Conservation (phyloP, 2,797 vertebrate genomes). For the Parauchenoglanis punctatus region DNA sequence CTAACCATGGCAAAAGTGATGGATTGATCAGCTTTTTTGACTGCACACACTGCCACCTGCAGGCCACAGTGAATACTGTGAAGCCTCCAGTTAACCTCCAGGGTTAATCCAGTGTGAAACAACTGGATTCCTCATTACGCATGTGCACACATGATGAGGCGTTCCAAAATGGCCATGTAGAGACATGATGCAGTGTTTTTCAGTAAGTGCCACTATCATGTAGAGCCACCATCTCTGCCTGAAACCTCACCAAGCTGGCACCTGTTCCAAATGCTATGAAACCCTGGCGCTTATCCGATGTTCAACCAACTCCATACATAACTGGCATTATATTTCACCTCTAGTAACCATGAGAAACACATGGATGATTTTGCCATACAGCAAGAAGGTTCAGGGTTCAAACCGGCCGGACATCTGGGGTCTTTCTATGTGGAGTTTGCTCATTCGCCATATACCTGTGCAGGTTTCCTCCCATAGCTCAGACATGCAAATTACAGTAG, state of each 20-base stretch:
- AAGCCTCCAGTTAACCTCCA: neutral
- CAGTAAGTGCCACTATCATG: neutral
- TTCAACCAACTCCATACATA: neutral
- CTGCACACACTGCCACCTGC: conserved; percentile 22
- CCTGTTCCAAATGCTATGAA: neutral
- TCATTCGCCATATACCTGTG: too few species aligned
- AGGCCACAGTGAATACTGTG: conserved; percentile 7
- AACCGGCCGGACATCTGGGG: too few species aligned
- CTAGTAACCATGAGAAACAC: neutral
- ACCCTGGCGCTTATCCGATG: neutral
- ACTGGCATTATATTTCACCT: neutral
- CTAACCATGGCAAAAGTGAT: conserved; percentile 10
- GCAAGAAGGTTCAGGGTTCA: too few species aligned
- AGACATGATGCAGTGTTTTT: neutral
- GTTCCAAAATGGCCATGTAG: neutral
- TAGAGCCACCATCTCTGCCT: neutral
- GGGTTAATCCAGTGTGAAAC: neutral
- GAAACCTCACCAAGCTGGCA: neutral
- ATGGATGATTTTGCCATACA: neutral
- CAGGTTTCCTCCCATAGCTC: too few species aligned
- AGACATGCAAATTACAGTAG: too few species aligned
- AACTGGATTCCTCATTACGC: neutral
- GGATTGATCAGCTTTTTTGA: neutral
- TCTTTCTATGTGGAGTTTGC: too few species aligned
- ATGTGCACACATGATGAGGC: neutral